phyloP scores from a whole-genome alignment of 2,888 invertebrate species.

The Orchesellides sinensis region DNA sequence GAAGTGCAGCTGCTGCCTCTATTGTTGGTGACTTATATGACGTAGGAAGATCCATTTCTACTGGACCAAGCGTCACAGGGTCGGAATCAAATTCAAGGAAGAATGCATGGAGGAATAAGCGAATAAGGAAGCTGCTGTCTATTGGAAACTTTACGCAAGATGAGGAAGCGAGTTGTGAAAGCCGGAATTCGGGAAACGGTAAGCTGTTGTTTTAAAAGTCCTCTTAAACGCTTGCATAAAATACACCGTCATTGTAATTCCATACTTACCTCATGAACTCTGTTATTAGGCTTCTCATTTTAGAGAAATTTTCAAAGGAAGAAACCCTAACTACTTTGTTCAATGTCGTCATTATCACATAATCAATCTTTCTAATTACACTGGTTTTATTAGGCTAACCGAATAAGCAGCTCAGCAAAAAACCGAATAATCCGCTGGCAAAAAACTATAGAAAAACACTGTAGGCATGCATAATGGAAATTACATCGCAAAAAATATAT shows the following conservation, averaged over 20 bases:
- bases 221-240: neutral
- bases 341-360: too few species aligned
- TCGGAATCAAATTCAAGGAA: slow-evolving; percentile 44
- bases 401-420: too few species aligned
- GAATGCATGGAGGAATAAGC: slow-evolving; percentile 56
- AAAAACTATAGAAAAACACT: neutral
- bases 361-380: too few species aligned
- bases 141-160: slow-evolving; percentile 33
- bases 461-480: too few species aligned
- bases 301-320: neutral
- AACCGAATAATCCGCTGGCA: neutral
- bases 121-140: slow-evolving; percentile 52
- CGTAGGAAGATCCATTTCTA: slow-evolving; percentile 29
- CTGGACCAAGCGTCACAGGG: slow-evolving; percentile 39
- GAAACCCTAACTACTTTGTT: too few species aligned
- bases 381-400: neutral
- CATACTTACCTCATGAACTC: neutral
- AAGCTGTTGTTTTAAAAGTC: neutral
- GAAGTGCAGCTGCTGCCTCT: slow-evolving; percentile 39
- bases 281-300: neutral
- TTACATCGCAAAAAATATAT: too few species aligned
- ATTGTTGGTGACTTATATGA: neutral
- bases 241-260: neutral
- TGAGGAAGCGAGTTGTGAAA: slow-evolving; percentile 16
- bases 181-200: slow-evolving; percentile 61